Base-by-base conservation (phyloP, 2,113 vertebrate genomes). In the Camelus dromedarius region DNA sequence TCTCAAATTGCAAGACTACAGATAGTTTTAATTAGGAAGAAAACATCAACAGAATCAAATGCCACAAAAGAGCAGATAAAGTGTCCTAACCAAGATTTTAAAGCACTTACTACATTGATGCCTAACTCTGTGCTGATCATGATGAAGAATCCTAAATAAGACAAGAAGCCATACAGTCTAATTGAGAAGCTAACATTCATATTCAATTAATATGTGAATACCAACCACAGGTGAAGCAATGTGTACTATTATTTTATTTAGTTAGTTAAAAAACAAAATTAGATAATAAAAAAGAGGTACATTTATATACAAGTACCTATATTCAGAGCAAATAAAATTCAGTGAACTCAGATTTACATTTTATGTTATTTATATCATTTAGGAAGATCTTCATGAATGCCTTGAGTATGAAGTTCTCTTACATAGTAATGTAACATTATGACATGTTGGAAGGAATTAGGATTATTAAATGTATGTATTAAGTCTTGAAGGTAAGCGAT, bases 311-410 rank as follows among this genome's bases (percentile, higher is more conserved):
- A 69, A 66, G 93, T 72, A 7, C 4, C 87, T 80, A 82, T 52
- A 96, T 58, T 94, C 28, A 60, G 16, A 82, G 73, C 42, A 95
- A 92, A 92, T 26, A 52, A 80, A 81, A 92, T 10, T 72, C 46
- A 56, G 66, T 77, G n/a, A 89, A 62, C 5, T 67, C 56, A 87
- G 46, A 80, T 66, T 56, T 42, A 8, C 35, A 62, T 69, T 46
- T 84, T 62, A 24, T 30, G 18, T 70, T 66, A 70, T 58, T 64
- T 64, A 73, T 32, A 69, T 52, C 6, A 66, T 28, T 94, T 81
- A 72, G 56, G 72, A 92, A 72, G 93, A 35, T 48, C 58, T 56
- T 81, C 35, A 35, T 1, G 30, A 70, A 93, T 38, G 16, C 6
- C n/a, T 77, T 35, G 46, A 67, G n/a, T 66, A 5, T 85, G 22